Evolutionary conservation across 2,113 vertebrate genomes (phyloP).

Genomic region (Zosterops borbonicus): DNA sequence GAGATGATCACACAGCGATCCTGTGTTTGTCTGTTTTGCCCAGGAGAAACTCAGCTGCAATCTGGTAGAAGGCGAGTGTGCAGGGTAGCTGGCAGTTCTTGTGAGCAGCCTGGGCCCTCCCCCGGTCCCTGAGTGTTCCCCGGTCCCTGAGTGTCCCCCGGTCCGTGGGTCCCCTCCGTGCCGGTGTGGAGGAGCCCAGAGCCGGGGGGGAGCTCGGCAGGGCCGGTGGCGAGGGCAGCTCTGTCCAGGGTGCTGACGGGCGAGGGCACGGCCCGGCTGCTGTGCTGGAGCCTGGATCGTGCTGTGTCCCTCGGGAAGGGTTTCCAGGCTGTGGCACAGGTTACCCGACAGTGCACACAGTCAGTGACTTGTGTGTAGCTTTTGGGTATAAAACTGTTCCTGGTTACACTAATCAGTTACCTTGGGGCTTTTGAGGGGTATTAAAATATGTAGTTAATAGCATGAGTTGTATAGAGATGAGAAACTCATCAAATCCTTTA

Average conservation of each 20-base stretch:
- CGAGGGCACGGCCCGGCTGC: background rate
- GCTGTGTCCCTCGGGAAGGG: rapidly evolving
- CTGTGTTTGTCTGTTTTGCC: no score
- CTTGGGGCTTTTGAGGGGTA: no score
- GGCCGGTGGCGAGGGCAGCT: background rate
- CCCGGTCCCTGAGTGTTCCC: no score
- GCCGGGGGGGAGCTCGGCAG: background rate
- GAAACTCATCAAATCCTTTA: background rate
- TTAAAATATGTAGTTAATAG: background rate
- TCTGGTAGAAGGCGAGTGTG: background rate
- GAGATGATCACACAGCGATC: background rate
- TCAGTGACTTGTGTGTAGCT: rapidly evolving
- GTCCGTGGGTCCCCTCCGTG: no score
- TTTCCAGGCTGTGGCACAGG: background rate
- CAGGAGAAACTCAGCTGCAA: rapidly evolving
- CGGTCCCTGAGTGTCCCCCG: no score
- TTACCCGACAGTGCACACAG: rapidly evolving
- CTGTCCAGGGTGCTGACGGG: constrained; percentile 67
- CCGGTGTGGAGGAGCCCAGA: rapidly evolving
- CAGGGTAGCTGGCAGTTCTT: rapidly evolving
- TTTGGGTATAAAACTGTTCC: background rate
- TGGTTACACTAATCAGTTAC: background rate
- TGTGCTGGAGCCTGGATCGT: rapidly evolving
- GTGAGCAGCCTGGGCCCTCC: background rate
- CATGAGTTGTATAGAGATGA: background rate